phyloP scores from a whole-genome alignment of 2,888 invertebrate genomes.

The Uropetala carovei region DNA sequence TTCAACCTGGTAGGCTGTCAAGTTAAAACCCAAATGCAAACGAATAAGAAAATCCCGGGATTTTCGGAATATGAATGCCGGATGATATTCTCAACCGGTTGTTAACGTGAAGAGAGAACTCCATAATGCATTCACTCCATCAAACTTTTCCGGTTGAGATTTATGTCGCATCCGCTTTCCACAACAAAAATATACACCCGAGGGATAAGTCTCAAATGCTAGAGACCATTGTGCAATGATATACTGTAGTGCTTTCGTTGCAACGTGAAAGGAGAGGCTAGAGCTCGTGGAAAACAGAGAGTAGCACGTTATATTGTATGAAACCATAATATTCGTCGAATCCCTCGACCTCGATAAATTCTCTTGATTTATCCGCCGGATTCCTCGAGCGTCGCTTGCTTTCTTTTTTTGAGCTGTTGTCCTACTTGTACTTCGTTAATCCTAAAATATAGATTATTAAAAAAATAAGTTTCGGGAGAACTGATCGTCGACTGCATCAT shows the following conservation, averaged over 20 bases:
- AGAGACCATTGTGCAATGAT: neutral
- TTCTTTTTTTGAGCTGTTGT: neutral
- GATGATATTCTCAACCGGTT: neutral
- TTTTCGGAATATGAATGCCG: neutral
- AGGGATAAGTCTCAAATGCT: conserved; percentile 1
- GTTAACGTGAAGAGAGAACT: neutral
- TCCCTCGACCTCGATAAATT: conserved; percentile 13
- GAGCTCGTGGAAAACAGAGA: neutral
- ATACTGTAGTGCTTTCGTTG: conserved; percentile 26
- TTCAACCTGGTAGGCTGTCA: neutral
- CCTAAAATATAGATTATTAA: conserved; percentile 3
- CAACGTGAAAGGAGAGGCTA: neutral
- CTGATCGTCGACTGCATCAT: conserved; percentile 7
- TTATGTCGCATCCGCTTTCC: conserved; percentile 30
- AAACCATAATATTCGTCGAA: conserved; percentile 32
- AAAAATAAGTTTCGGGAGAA: neutral
- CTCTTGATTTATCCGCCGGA: neutral
- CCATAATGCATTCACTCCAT: conserved; percentile 52
- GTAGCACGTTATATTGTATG: neutral
- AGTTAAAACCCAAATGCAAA: neutral
- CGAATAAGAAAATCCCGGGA: neutral
- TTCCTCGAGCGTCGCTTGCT: neutral
- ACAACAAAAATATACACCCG: conserved; percentile 2
- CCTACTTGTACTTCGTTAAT: neutral
- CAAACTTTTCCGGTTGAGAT: conserved; percentile 15